Base-by-base conservation (phyloP, 2,888 invertebrate species). In the Drosophila prolongata region DNA sequence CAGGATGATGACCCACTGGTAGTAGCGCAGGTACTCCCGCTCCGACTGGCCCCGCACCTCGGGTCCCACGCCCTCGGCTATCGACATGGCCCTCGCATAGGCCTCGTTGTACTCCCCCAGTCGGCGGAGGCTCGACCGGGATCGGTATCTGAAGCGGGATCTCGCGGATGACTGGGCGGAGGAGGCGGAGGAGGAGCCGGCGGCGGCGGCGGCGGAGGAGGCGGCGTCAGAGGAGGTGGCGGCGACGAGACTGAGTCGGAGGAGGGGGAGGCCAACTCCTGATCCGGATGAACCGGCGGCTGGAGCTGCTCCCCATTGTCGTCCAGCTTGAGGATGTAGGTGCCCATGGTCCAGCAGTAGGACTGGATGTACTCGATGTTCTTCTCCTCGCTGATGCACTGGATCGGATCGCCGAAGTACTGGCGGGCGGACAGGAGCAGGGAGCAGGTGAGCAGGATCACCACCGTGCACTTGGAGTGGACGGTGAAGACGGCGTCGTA, bases 371-470 rank as follows among this genome's bases (percentile, higher is more conserved):
- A 94, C 49, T 95, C 95, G 69, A 93, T 94, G 57, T 95, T 87
- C 54, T 93, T 93, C 14, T 92, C 92, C 61, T 93, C 93, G 35
- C 93, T 93, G 89, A 95, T 94, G 91, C 97, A 97, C 86, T 95
- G 95, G 54, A 97, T 97, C 1, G 97, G 97, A 84, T 97, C 96
- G 0, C 97, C 97, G 85, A 97, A 96, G 92, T 96, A 97, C 90
- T 97, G 96, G 83, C 96, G 95, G 3, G 96, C 95, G 47, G 96
- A 95, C 54, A 97, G 94, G 80, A 97, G 91, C 79, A 97, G 92
- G 1, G 96, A 95, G 91, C 95, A 96, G 52, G 95, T 94, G 46
- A 96, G 92, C 69, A 97, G 92, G 86, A 97, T 94, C 57, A 95
- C 94, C 49, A 95, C 95, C 0, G 96, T 95, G 44, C 95, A 93